Evolutionary conservation across 2,888 invertebrate genomes (phyloP).

Genomic region (Lingula anatina): DNA sequence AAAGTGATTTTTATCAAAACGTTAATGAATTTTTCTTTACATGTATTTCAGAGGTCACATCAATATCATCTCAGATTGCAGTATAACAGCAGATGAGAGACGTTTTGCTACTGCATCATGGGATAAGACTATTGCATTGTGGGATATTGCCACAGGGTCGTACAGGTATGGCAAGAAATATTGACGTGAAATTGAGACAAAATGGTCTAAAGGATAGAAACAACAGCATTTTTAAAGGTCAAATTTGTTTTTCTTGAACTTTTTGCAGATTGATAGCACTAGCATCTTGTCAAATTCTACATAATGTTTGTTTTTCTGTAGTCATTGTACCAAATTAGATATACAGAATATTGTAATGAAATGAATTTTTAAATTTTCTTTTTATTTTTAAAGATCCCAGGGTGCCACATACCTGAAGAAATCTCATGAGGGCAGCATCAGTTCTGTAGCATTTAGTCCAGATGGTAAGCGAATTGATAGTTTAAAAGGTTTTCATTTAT

Average conservation of each 20-base stretch:
- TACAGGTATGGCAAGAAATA: slow-evolving; percentile 44
- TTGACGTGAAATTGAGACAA: no score
- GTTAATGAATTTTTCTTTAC: no score
- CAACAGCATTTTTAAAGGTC: no score
- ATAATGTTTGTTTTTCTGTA: no score
- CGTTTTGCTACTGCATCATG: slow-evolving; percentile 49
- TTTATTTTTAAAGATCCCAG: slow-evolving; percentile 24
- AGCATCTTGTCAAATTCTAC: no score
- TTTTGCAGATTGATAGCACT: no score
- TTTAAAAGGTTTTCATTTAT: not conserved
- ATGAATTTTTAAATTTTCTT: no score
- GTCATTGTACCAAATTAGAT: no score
- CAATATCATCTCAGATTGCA: slow-evolving; percentile 41
- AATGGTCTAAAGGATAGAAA: no score
- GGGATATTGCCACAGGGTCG: slow-evolving; percentile 49
- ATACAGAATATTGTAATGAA: no score
- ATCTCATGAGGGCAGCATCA: slow-evolving; percentile 50
- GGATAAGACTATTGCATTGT: slow-evolving; percentile 48
- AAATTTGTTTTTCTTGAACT: no score
- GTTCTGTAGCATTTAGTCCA: slow-evolving; percentile 39
- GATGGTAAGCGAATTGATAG: slow-evolving; percentile 28
- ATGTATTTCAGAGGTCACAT: slow-evolving; percentile 48
- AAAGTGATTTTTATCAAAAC: no score
- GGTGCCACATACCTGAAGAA: slow-evolving; percentile 35
- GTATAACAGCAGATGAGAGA: slow-evolving; percentile 40